Evolutionary conservation across 2,113 vertebrate species (phyloP).

Genomic region (Delphinapterus leucas): DNA sequence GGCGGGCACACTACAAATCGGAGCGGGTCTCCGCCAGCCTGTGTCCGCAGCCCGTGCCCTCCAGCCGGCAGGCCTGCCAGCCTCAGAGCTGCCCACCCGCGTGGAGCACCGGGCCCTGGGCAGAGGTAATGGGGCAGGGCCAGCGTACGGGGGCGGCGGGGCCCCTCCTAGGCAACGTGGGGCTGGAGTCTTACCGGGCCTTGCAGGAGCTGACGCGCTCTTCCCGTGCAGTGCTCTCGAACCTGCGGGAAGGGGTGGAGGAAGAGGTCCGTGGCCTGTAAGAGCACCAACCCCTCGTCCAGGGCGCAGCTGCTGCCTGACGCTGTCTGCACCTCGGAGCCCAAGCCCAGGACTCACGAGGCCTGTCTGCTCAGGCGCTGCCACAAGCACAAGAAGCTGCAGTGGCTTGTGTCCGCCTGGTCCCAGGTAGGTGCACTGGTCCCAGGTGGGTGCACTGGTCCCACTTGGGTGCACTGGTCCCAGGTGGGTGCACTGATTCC

Average conservation of each 20-base stretch:
- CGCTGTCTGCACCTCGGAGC: constrained; percentile 77
- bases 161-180: no score
- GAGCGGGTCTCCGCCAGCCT: constrained; percentile 76
- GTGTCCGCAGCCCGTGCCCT: constrained; percentile 80
- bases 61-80: constrained; percentile 83
- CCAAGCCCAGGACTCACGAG: constrained; percentile 87
- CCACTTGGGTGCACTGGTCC: fast-evolving
- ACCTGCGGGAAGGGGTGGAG: constrained; percentile 89
- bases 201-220: background rate
- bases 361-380: constrained; percentile 87
- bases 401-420: constrained; percentile 92
- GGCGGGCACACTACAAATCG: constrained; percentile 69
- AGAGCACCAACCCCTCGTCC: constrained; percentile 75
- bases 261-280: constrained; percentile 86
- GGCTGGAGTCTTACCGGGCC: background rate
- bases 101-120: constrained; percentile 89
- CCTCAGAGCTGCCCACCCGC: constrained; percentile 85
- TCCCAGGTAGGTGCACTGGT: constrained; percentile 83
- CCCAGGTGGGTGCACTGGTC: fast-evolving
- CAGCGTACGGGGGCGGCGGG: fast-evolving
- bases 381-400: constrained; percentile 85
- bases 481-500: no score
- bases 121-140: constrained; percentile 82
- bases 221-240: constrained; percentile 86
- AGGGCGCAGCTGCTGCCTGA: constrained; percentile 79